A percentile compares a stretch with the other conserved stretches of the same genome.
These are phyloP conservation scores for Cryptosula pallasiana DNA, from an alignment of 2,888 invertebrate species.

Conservation along the genomic window DNA sequence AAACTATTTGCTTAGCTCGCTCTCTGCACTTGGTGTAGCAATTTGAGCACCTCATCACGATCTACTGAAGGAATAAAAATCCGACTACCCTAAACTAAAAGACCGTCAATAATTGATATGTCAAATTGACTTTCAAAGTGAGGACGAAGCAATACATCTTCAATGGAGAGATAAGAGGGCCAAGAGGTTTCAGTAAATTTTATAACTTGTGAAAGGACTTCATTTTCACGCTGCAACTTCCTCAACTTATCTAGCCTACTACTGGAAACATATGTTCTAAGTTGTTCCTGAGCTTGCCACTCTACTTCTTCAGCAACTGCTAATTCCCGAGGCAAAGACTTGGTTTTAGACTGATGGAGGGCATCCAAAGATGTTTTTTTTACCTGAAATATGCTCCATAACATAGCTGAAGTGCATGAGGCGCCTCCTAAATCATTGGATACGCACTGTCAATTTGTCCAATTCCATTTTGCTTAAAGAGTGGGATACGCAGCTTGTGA, in stretches of 20 bases:
- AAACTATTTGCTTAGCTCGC: not conserved
- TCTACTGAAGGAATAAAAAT: not conserved
- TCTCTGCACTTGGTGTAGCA: not conserved
- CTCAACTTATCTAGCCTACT: not conserved
- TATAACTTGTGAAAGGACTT: not conserved
- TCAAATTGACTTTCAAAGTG: not conserved
- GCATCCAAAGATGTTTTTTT: conserved; percentile 29
- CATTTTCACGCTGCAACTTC: not conserved
- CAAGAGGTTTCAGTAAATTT: not conserved
- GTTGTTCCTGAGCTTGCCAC: not conserved
- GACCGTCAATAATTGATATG: not conserved
- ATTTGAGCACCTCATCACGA: not conserved
- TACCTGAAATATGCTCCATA: conserved; percentile 27
- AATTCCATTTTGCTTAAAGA: conserved; percentile 27
- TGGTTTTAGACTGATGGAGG: conserved; percentile 27
- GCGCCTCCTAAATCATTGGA: conserved; percentile 29
- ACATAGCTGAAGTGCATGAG: conserved; percentile 5
- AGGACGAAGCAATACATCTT: not conserved
- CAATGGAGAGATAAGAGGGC: not conserved
- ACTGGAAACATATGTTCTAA: not conserved
- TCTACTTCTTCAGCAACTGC: not conserved
- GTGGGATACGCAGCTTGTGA: conserved; percentile 32
- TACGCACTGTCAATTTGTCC: conserved; percentile 28
- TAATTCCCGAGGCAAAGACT: not conserved
- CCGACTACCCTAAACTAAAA: not conserved